Evolutionary conservation across 2,797 vertebrate species (phyloP), one percentile per base, ranked within the genome.

Genomic region (Amazona ochrocephala): DNA sequence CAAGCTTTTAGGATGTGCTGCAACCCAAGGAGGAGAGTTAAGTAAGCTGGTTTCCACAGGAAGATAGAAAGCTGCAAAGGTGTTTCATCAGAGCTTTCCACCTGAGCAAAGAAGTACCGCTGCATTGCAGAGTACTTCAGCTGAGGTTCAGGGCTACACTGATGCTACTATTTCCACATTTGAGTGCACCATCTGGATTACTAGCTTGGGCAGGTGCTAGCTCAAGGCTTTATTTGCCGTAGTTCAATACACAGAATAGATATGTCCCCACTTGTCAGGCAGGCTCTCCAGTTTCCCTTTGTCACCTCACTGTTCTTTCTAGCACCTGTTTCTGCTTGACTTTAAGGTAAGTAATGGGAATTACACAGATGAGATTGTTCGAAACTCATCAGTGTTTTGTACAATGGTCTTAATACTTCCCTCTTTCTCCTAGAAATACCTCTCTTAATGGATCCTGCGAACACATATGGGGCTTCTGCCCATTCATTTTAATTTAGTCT

Each of bases 401-500:
- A 86, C 91, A 93, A 86, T 78, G 45, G 34, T 87, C 83, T 74
- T 81, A 83, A 91, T 81, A 83, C 37, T 85, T 94, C 53, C 42
- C 73, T 85, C 53, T 95, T 91, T 93, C 92, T 87, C 76, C 76
- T 90, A 76, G 76, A 96, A 96, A 93, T 94, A 86, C 89, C 80
- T 90, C 70, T 65, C 86, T 78, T 93, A 95, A 95, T 85, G 72
- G 84, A 50, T 84, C 75, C 75, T 68, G 24, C 0, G 2, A 92
- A 64, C 76, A 73, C 95, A 96, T 73, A 91, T 94, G 89, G 95
- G 93, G 73, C 70, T 96, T 94, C 91, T 95, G 86, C 94, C 94
- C 89, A 83, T 96, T 95, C 87, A 73, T 76, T 89, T 75, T 96
- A 93, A 96, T 96, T 94, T 95, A 88, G 82, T 94, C 79, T 91